phyloP scores from a whole-genome alignment of 2,113 vertebrate species.

The Octodon degus region DNA sequence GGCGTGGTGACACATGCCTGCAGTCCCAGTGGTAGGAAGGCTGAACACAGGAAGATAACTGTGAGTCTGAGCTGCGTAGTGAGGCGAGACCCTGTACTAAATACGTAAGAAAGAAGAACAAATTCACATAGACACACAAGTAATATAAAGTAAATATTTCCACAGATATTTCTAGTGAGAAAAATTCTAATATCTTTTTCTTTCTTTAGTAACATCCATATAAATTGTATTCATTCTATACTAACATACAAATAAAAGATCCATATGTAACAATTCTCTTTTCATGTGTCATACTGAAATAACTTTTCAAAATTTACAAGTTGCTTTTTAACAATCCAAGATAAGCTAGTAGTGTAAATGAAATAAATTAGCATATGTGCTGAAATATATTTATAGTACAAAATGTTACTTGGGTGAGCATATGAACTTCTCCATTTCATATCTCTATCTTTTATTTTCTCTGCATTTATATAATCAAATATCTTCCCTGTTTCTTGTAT shows the following conservation, averaged over 20 bases:
- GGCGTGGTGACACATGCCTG: too few relatives aligned
- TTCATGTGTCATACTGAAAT: neutral
- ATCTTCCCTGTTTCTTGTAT: neutral
- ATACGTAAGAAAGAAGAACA: neutral
- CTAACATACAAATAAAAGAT: neutral
- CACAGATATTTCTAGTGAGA: neutral
- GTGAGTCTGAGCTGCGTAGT: too few relatives aligned
- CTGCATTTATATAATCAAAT: neutral
- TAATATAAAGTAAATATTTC: neutral
- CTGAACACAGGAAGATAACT: too few relatives aligned
- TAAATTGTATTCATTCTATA: neutral
- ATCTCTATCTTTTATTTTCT: neutral
- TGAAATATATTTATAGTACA: neutral
- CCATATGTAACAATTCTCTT: neutral
- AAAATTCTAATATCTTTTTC: neutral
- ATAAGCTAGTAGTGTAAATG: neutral
- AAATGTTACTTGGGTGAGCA: neutral
- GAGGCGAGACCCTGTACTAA: too few relatives aligned
- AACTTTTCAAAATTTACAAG: neutral
- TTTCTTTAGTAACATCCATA: neutral
- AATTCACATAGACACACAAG: neutral
- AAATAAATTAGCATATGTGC: neutral
- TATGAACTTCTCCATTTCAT: neutral
- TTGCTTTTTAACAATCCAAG: neutral
- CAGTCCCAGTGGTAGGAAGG: too few relatives aligned